A percentile compares a stretch with the other conserved stretches of the same genome.
phyloP scores from a whole-genome alignment of 2,113 vertebrate genomes.

The Dipodomys merriami region DNA sequence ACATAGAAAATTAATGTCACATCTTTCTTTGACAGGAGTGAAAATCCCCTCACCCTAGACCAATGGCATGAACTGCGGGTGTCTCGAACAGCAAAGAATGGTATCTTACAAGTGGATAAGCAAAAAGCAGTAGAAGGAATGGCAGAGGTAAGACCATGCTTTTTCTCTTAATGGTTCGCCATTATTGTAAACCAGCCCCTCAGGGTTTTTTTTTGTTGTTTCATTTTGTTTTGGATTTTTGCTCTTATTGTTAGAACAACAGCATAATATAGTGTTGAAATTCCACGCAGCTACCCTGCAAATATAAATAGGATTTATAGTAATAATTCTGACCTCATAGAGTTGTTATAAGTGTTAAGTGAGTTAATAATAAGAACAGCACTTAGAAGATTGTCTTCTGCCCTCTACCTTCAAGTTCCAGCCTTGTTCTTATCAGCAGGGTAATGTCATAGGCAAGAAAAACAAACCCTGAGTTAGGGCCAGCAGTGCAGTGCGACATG shows the following conservation, averaged over 20 bases:
- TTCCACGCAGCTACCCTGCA: not conserved
- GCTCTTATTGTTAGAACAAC: not conserved
- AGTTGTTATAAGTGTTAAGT: not conserved
- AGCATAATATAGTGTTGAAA: not conserved
- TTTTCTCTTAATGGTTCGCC: not conserved
- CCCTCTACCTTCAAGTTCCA: not conserved
- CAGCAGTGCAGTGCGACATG: too few species aligned
- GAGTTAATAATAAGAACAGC: not conserved
- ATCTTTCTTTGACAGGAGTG: constrained; percentile 87
- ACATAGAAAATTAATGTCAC: not conserved
- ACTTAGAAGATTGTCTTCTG: not conserved
- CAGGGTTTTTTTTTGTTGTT: too few species aligned
- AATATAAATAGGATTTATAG: not conserved
- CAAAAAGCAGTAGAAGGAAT: constrained; percentile 92
- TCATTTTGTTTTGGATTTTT: too few species aligned
- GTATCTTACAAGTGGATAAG: constrained; percentile 94
- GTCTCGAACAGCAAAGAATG: constrained; percentile 95
- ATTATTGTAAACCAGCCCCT: too few species aligned
- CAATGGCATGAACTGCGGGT: constrained; percentile 94
- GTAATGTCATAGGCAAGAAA: not conserved
- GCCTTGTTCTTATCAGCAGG: not conserved
- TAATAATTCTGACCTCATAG: not conserved
- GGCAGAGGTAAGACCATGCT: constrained; percentile 89
- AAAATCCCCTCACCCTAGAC: constrained; percentile 89
- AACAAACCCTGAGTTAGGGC: too few species aligned